These are phyloP conservation scores for Drosophila paranaensis DNA, from an alignment of 2,888 invertebrate genomes.

Conservation along the genomic window DNA sequence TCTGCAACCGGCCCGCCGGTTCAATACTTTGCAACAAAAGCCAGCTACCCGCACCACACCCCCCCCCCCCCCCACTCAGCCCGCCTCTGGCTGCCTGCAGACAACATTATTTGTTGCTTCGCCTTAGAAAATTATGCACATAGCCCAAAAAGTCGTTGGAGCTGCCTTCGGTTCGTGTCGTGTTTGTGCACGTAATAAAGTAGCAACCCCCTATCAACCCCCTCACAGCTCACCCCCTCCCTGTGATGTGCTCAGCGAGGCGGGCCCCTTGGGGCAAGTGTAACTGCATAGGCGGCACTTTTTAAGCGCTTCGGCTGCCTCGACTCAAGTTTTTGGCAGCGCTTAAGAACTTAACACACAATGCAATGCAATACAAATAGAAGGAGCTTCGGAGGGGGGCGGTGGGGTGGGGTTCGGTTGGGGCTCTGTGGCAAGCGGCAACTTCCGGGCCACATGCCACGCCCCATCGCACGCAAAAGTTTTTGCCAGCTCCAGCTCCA, in stretches of 20 bases:
- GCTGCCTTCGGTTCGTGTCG: constrained; percentile 35
- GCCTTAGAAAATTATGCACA: constrained; percentile 67
- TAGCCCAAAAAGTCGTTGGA: constrained; percentile 36
- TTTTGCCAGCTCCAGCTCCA: constrained; percentile 29
- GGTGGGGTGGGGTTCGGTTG: neutral
- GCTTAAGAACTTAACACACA: constrained; percentile 72
- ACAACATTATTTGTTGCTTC: constrained; percentile 62
- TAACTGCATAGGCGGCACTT: constrained; percentile 69
- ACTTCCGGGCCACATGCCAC: constrained; percentile 22
- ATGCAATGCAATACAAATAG: constrained; percentile 48
- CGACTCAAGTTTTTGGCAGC: constrained; percentile 72
- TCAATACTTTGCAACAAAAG: constrained; percentile 53
- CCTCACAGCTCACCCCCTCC: neutral
- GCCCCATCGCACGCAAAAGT: constrained; percentile 38
- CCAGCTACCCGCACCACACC: neutral
- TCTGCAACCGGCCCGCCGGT: constrained; percentile 30
- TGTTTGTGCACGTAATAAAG: constrained; percentile 57
- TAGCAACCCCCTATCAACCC: constrained; percentile 2
- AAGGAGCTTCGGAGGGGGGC: neutral
- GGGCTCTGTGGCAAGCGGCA: constrained; percentile 7
- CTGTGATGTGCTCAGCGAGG: neutral
- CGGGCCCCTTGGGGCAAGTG: constrained; percentile 21
- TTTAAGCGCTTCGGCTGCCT: constrained; percentile 56
- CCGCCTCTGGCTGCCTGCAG: neutral
- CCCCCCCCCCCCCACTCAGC: neutral